Percentiles rank a stretch among this genome's conserved stretches.
Evolutionary conservation across 2,888 invertebrate genomes (phyloP).

Genomic region (Punctoribates punctum): DNA sequence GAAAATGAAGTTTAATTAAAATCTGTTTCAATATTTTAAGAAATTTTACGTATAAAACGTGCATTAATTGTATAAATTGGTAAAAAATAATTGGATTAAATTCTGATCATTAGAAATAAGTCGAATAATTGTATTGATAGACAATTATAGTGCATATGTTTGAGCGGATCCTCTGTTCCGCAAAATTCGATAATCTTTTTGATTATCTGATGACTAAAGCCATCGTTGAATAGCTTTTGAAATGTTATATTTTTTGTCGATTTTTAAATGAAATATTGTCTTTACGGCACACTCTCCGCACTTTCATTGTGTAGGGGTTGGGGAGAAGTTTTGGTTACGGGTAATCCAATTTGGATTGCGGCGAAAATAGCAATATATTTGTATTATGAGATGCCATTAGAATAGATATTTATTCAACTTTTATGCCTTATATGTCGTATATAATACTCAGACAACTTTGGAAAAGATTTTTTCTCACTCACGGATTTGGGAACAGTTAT

Average conservation of each 20-base stretch:
- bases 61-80: background rate
- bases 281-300: background rate
- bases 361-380: constrained; percentile 29
- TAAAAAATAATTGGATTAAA: background rate
- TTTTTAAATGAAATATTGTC: constrained; percentile 13
- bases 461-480: background rate
- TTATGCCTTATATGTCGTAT: background rate
- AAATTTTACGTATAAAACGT: background rate
- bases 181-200: background rate
- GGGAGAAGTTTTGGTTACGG: background rate
- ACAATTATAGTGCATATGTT: no score
- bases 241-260: background rate
- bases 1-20: no score
- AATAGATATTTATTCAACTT: no score
- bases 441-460: background rate
- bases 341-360: constrained; percentile 29
- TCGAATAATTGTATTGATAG: background rate
- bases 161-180: no score
- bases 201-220: background rate
- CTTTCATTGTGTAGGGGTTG: constrained; percentile 14
- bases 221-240: background rate
- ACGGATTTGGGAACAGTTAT: background rate
- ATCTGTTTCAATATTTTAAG: background rate
- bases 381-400: constrained; percentile 25
- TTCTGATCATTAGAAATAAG: background rate